phyloP scores from a whole-genome alignment of 2,113 vertebrate genomes.

The Gymnobelideus leadbeateri region DNA sequence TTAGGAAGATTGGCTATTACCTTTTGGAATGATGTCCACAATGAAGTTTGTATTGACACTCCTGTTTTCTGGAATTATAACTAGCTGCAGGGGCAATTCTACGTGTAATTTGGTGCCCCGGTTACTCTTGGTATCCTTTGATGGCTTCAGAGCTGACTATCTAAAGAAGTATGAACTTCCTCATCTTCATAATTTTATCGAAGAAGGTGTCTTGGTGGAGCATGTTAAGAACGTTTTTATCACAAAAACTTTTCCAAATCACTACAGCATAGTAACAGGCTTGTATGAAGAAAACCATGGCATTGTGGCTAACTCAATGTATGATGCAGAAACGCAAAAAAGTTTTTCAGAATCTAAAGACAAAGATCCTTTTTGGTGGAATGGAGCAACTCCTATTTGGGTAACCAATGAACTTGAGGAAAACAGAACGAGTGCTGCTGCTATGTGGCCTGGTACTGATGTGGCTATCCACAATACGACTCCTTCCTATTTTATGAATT shows the following conservation, averaged over 20 bases:
- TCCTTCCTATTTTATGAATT: conserved; percentile 87
- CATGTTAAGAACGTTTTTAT: conserved; percentile 92
- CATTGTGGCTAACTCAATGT: conserved; percentile 94
- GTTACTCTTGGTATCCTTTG: conserved; percentile 95
- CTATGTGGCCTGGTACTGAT: conserved; percentile 97
- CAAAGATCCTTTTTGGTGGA: conserved; percentile 94
- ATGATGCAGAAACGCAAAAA: conserved; percentile 86
- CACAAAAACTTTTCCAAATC: conserved; percentile 98
- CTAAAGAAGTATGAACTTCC: conserved; percentile 90
- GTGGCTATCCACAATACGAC: conserved; percentile 86
- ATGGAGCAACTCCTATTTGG: conserved; percentile 93
- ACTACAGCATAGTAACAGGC: conserved; percentile 97
- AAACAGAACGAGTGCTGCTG: conserved; percentile 89
- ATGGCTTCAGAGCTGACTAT: conserved; percentile 97
- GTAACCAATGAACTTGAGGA: conserved; percentile 88
- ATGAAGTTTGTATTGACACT: conserved; percentile 71
- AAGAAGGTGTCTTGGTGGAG: conserved; percentile 92
- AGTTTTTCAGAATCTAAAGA: conserved; percentile 83
- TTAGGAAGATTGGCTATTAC: conserved; percentile 73
- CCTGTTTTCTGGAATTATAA: conserved; percentile 71
- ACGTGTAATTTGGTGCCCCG: conserved; percentile 59
- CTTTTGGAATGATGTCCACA: conserved; percentile 25
- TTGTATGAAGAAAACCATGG: conserved; percentile 96
- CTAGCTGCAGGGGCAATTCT: conserved; percentile 45
- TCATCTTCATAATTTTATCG: conserved; percentile 90